Evolutionary conservation across 2,888 invertebrate species (phyloP).

Genomic region (Icerya purchasi): DNA sequence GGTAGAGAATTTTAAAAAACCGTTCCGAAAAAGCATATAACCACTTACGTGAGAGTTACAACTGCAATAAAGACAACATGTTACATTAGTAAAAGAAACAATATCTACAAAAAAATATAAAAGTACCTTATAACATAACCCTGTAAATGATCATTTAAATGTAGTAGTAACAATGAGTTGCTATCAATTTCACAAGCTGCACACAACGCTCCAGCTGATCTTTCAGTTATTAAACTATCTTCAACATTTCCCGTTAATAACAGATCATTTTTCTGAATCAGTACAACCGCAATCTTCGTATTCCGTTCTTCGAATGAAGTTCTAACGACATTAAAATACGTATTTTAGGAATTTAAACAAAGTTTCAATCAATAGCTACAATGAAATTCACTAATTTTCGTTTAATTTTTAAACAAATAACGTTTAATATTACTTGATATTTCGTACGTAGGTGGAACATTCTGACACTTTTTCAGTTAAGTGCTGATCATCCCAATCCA

Average conservation of each 20-base stretch:
- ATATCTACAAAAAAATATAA: too few species aligned
- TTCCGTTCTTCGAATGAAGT: conserved; percentile 47
- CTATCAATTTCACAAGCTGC: conserved; percentile 76
- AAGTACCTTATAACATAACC: conserved; percentile 41
- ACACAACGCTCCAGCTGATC: conserved; percentile 64
- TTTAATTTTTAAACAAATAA: background rate
- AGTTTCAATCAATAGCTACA: too few species aligned
- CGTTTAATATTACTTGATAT: conserved; percentile 33
- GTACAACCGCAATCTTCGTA: conserved; percentile 63
- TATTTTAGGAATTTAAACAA: too few species aligned
- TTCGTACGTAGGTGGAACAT: conserved; percentile 73
- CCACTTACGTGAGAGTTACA: too few species aligned
- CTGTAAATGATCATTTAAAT: conserved; percentile 66
- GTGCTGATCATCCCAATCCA: conserved; percentile 87
- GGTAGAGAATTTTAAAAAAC: too few species aligned
- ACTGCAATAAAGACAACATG: too few species aligned
- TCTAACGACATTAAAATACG: too few species aligned
- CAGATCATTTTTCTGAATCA: conserved; percentile 66
- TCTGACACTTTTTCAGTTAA: conserved; percentile 92
- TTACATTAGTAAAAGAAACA: too few species aligned
- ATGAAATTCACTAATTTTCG: too few species aligned
- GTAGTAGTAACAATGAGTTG: conserved; percentile 79
- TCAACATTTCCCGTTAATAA: conserved; percentile 45
- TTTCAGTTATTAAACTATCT: conserved; percentile 67
- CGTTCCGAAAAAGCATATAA: too few species aligned